These are phyloP conservation scores for Mus minutoides DNA, from an alignment of 2,797 vertebrate genomes.

Conservation along the genomic window DNA sequence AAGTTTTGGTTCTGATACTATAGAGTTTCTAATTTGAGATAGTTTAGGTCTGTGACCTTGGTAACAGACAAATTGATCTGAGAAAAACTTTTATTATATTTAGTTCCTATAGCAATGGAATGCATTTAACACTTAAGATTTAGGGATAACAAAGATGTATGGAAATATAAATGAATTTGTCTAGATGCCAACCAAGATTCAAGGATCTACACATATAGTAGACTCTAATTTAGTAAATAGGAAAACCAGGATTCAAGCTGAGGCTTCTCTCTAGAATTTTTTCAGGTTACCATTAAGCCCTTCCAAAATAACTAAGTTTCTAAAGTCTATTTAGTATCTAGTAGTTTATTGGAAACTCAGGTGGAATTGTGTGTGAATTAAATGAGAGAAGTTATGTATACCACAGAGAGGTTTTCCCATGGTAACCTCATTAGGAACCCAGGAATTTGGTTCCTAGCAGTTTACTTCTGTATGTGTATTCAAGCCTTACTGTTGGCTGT, in stretches of 20 bases:
- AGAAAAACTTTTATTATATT: background rate
- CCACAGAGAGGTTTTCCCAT: background rate
- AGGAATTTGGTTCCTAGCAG: background rate
- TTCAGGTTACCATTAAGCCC: background rate
- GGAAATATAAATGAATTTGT: background rate
- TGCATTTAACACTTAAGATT: background rate
- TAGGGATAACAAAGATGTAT: background rate
- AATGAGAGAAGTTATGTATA: background rate
- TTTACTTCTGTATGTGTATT: background rate
- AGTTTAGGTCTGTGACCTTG: background rate
- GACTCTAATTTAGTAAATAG: background rate
- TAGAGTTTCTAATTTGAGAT: background rate
- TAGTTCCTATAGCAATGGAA: background rate
- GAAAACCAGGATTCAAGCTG: background rate
- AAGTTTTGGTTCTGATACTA: background rate
- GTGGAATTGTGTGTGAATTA: background rate
- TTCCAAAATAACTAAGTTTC: background rate
- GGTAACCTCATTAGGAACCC: no score
- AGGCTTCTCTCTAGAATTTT: background rate
- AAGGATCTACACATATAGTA: background rate
- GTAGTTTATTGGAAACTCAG: background rate
- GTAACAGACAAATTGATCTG: background rate
- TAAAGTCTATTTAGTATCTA: background rate
- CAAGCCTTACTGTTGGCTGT: background rate
- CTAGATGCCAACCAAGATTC: background rate